phyloP scores from a whole-genome alignment of 2,888 invertebrate genomes.

The Resseliella maxima region DNA sequence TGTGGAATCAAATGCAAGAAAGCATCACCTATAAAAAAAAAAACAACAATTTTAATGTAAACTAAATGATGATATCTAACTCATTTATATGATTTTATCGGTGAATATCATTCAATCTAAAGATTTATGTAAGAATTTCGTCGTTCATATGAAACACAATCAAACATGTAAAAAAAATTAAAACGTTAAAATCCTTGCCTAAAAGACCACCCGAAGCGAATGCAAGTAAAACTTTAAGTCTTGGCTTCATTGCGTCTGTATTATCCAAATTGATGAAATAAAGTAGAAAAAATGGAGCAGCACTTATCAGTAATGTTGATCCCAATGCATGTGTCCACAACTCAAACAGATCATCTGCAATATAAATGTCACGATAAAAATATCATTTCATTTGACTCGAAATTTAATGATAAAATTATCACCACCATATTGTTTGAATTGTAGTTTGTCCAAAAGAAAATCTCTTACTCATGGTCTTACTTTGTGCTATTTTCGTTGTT shows the following conservation, averaged over 20 bases:
- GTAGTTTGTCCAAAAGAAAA: no score
- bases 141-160: no score
- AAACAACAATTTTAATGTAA: neutral
- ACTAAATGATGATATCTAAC: no score
- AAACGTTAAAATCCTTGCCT: neutral
- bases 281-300: conserved; percentile 92
- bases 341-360: conserved; percentile 63
- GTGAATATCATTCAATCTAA: neutral
- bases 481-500: neutral
- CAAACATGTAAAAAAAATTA: no score
- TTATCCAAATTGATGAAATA: conserved; percentile 94
- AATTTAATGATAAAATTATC: no score
- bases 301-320: conserved; percentile 93
- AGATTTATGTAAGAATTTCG: neutral
- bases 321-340: conserved; percentile 85
- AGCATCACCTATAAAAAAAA: conserved; percentile 80
- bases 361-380: neutral
- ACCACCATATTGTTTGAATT: neutral
- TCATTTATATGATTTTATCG: no score
- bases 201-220: conserved; percentile 96
- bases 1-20: conserved; percentile 99
- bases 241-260: conserved; percentile 82
- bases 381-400: neutral
- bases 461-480: neutral
- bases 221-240: conserved; percentile 89